These are phyloP conservation scores for Urechis unicinctus DNA, from an alignment of 2,888 invertebrate species.

Conservation along the genomic window DNA sequence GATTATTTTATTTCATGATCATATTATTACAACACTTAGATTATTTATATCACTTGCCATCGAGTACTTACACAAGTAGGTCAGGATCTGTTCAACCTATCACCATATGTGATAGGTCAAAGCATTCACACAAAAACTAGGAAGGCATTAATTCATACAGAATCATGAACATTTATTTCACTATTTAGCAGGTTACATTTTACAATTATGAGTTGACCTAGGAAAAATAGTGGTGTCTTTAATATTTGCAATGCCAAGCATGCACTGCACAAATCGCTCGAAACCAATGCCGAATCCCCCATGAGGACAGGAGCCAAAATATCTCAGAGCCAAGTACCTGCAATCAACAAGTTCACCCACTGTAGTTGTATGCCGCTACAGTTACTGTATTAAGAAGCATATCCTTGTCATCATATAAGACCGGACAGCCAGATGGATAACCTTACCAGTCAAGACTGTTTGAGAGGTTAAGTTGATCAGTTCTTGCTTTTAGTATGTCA, in stretches of 20 bases:
- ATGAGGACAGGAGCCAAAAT: slow-evolving; percentile 80
- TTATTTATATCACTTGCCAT: too few species aligned
- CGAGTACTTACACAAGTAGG: too few species aligned
- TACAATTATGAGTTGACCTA: slow-evolving; percentile 50
- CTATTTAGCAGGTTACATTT: slow-evolving; percentile 11
- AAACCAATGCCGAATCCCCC: slow-evolving; percentile 96
- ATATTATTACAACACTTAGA: too few species aligned
- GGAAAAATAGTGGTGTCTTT: slow-evolving; percentile 94
- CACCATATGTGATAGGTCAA: too few species aligned
- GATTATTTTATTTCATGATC: too few species aligned
- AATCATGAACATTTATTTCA: too few species aligned
- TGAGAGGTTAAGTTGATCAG: slow-evolving; percentile 22
- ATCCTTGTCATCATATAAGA: background rate
- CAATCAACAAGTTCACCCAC: slow-evolving; percentile 11
- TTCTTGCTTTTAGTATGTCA: slow-evolving; percentile 30
- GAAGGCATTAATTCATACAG: too few species aligned
- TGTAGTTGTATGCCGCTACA: too few species aligned
- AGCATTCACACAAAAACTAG: too few species aligned
- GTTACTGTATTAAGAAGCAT: too few species aligned
- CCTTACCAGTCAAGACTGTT: slow-evolving; percentile 32
- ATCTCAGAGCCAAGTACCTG: slow-evolving; percentile 83
- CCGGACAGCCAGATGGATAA: background rate
- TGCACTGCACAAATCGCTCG: slow-evolving; percentile 78
- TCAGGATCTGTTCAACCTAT: too few species aligned
- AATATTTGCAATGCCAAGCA: slow-evolving; percentile 79